Base-by-base conservation (phyloP, 2,113 vertebrate species). In the Drymodes brunneopygia region DNA sequence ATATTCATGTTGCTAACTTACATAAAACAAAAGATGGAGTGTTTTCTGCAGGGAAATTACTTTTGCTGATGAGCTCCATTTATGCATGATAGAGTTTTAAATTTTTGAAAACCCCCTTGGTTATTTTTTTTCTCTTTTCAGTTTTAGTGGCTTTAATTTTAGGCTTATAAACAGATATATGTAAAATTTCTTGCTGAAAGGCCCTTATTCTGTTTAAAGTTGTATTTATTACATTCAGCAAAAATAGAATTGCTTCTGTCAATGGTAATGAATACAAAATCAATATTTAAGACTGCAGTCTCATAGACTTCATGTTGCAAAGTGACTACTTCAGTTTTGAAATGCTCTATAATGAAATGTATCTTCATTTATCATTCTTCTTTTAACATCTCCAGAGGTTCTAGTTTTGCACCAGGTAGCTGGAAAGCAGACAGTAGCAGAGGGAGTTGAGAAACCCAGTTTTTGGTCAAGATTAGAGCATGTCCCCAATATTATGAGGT, bases 71-170 rank as follows among this genome's bases (percentile, higher is more conserved):
- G 98, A 98, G 96, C 88, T 98, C 95, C 95, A 98, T 98, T 98
- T 98, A 98, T 98, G 98, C 98, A 98, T 98, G 98, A 98, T 97
- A 75, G 97, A 98, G 97, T 98, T 98, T 98, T 98, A 98, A 98
- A 98, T 98, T 98, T 98, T 98, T 98, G 98, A 98, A 98, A 98
- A 97, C 95, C 96, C 97, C 96, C 67, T 98, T 98, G 98, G 98
- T 98, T 98, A 98, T 98, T 98, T 98, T 97, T 97, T 98, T 97
- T 92, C 70, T 42, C 95, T 96, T 97, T 97, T 95, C 92, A 96
- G 89, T 97, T 97, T 95, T 97, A 86, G 94, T 29, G 0, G 87
- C 97, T 98, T 98, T 98, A 98, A 98, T 98, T 98, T 98, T 96
- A 96, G 92, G 86, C 89, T 96, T 94, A 97, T 97, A 98, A 98